Conservation (phyloP, 1,140 invertebrate species). For the Drosophila sturtevanti region DNA sequence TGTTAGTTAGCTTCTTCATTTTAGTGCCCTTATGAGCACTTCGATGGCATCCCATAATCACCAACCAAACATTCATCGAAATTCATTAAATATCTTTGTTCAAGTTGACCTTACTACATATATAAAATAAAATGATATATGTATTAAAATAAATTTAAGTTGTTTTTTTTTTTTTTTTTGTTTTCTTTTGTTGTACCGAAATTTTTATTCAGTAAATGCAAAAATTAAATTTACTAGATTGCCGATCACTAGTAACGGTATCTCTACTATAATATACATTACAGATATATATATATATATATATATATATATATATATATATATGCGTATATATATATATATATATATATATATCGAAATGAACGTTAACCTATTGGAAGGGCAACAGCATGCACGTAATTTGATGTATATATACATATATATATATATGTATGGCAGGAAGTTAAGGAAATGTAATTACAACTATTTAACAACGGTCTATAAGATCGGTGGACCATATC, state of each 20-base stretch:
- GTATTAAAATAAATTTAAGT: not conserved
- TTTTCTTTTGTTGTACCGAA: conserved; percentile 78
- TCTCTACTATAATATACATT: conserved; percentile 17
- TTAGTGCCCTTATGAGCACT: no score
- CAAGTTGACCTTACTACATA: not conserved
- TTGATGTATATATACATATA: not conserved
- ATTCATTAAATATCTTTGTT: not conserved
- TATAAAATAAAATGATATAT: not conserved
- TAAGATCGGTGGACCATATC: conserved; percentile 14
- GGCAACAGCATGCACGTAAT: conserved; percentile 64
- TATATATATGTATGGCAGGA: conserved; percentile 22
- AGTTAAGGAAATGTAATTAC: conserved; percentile 33
- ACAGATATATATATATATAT: conserved; percentile 24
- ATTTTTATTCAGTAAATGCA: conserved; percentile 83
- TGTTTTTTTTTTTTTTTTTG: conserved; percentile 8
- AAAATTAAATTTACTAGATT: conserved; percentile 60
- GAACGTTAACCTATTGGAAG: conserved; percentile 19
- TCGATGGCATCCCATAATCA: no score
- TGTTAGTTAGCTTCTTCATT: not conserved
- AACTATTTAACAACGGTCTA: conserved; percentile 72
- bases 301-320: conserved; percentile 32
- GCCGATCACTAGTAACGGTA: conserved; percentile 56
- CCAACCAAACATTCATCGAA: not conserved
- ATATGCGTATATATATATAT: conserved; percentile 35
- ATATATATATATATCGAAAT: conserved; percentile 26